Conservation (phyloP, 2,888 invertebrate genomes). For the Ophion ventricosus region DNA sequence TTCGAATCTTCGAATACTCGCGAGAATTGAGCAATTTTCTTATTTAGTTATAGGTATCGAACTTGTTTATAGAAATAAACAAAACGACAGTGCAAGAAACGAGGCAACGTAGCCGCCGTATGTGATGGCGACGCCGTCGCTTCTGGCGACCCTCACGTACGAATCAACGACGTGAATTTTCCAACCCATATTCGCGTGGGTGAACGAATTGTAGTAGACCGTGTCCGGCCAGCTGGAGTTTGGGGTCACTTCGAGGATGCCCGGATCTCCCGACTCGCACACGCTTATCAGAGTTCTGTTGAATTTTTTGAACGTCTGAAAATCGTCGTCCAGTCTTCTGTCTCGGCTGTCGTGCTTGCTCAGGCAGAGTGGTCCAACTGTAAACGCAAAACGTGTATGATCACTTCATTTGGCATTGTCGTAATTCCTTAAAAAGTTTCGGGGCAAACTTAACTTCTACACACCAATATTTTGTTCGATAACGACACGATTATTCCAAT, state of each 20-base stretch:
- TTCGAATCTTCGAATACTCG: conserved; percentile 30
- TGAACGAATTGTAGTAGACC: conserved; percentile 97
- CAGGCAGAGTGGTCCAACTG: conserved; percentile 92
- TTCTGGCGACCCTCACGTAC: conserved; percentile 83
- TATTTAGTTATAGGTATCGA: conserved; percentile 35
- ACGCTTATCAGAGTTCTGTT: conserved; percentile 89
- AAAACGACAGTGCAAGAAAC: conserved; percentile 68
- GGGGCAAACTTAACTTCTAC: no score
- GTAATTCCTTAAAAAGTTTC: not conserved
- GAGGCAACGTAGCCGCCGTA: conserved; percentile 67
- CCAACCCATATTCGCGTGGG: conserved; percentile 97
- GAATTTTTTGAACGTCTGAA: conserved; percentile 91
- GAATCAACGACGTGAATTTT: conserved; percentile 95
- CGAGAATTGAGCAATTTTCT: conserved; percentile 67
- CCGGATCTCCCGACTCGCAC: conserved; percentile 90
- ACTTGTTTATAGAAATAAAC: conserved; percentile 61
- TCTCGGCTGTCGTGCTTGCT: conserved; percentile 89
- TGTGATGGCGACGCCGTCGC: conserved; percentile 65
- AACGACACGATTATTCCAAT: no score
- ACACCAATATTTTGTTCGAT: no score
- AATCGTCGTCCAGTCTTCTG: conserved; percentile 91
- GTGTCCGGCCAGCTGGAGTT: conserved; percentile 95
- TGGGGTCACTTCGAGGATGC: conserved; percentile 91
- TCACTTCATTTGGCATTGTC: not conserved
- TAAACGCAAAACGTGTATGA: conserved; percentile 67